A percentile compares a stretch with the other conserved stretches of the same genome.
Evolutionary conservation across 2,888 invertebrate genomes (phyloP).

Genomic region (Tenthredo notha): DNA sequence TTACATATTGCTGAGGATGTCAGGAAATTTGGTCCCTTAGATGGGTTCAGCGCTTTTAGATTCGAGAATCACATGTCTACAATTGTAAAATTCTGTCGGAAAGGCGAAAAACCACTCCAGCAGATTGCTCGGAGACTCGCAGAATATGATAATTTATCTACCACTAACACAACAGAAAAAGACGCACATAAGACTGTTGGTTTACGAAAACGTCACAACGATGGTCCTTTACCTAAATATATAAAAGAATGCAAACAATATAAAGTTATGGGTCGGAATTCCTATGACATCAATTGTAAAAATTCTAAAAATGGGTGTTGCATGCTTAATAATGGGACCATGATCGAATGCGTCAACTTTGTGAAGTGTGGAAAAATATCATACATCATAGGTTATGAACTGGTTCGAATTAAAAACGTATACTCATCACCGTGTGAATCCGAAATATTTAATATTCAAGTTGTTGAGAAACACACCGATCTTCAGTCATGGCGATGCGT

Average conservation of each 20-base stretch:
- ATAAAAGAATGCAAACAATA: background rate
- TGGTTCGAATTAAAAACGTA: background rate
- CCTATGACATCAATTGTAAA: constrained; percentile 11
- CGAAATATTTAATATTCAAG: background rate
- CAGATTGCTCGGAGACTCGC: too few species aligned
- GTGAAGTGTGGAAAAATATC: background rate
- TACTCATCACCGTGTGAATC: background rate
- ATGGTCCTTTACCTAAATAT: constrained; percentile 7
- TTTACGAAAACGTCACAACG: background rate
- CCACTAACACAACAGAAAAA: too few species aligned
- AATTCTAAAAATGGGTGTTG: background rate
- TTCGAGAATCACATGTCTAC: too few species aligned
- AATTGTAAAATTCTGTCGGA: too few species aligned
- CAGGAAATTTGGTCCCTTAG: too few species aligned
- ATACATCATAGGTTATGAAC: background rate
- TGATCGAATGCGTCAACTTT: constrained; percentile 17
- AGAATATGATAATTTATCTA: too few species aligned
- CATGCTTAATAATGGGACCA: constrained; percentile 4
- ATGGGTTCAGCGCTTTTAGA: too few species aligned
- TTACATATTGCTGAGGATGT: too few species aligned
- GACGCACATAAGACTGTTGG: background rate
- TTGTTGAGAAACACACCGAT: background rate
- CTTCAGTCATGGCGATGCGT: background rate
- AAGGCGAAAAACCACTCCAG: too few species aligned
- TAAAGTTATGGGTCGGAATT: background rate